Base-by-base conservation (phyloP, 2,888 invertebrate species). In the Drosophila maculinotata region DNA sequence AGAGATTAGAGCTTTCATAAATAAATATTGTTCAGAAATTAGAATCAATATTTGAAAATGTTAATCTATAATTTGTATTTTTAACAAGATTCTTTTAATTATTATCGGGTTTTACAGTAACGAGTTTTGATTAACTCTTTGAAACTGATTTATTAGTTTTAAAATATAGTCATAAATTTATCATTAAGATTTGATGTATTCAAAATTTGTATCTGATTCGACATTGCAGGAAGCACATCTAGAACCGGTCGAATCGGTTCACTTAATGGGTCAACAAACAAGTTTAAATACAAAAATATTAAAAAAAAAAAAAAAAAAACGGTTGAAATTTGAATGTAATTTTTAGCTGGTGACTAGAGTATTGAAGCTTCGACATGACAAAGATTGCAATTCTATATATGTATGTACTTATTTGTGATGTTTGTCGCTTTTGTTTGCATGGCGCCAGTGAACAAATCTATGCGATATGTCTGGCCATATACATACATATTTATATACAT, bases 381-480 rank as follows among this genome's bases (percentile, higher is more conserved):
- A 28, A 36, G 10, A 14, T 15, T 9, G 17, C 26, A 30, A 17
- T 26, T 41, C 20, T 44, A 26, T 10, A 8, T 28, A 8, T 17
- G 28, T 30, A 30, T 30, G 9, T 30, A 20, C 7, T 17, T n/a
- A 30, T 9, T 48, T 17, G 48, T 10, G 26, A 30, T 25, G 36
- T 7, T 31, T 36, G 33, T 33, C 38, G 33, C 23, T 48, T 41
- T 39, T 39, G 36, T 52, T 69, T 58, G 49, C 26, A 10, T 51
- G 75, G 75, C 69, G 54, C 54, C 64, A 69, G 42, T 44, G 17
- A 48, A 30, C 36, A 65, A 69, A 69, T 69, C 75, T 54, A 54
- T 69, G 58, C 44, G 56, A 57, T 63, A 30, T 69, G 64, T 69
- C 56, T 69, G 57, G 44, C 4, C 20, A 20, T 20, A 20, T 20